Evolutionary conservation across 2,113 vertebrate genomes (phyloP).

Genomic region (Channa maculata): DNA sequence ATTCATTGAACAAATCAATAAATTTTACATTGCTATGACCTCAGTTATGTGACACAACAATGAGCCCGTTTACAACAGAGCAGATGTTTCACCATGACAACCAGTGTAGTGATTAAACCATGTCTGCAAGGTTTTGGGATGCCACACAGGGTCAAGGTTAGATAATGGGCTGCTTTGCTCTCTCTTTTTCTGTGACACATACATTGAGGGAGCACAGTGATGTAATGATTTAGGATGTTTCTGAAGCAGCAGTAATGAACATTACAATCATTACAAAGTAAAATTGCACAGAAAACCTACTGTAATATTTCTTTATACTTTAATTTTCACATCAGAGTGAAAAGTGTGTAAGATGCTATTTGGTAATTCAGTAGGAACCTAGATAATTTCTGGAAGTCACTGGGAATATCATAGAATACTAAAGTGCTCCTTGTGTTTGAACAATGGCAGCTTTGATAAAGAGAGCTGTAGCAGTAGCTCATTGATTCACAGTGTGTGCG

Average conservation of each 20-base stretch:
- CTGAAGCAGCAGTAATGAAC: background rate
- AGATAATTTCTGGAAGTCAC: constrained; percentile 29
- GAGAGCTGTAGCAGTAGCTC: constrained; percentile 42
- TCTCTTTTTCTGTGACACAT: constrained; percentile 11
- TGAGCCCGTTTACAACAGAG: constrained; percentile 77
- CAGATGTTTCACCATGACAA: constrained; percentile 85
- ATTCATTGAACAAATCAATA: constrained; percentile 61
- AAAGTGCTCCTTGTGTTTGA: constrained; percentile 51
- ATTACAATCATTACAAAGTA: background rate
- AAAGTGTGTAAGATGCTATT: constrained; percentile 1
- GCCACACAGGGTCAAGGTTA: constrained; percentile 67
- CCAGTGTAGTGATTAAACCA: constrained; percentile 73
- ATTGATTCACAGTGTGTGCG: constrained; percentile 51
- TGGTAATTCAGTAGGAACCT: constrained; percentile 15
- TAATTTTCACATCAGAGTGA: constrained; percentile 14
- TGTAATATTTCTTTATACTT: background rate
- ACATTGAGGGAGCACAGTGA: constrained; percentile 6
- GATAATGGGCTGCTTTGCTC: constrained; percentile 50
- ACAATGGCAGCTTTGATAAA: constrained; percentile 66
- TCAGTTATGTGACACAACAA: constrained; percentile 62
- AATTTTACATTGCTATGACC: constrained; percentile 37
- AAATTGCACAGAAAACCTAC: background rate
- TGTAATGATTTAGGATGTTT: constrained; percentile 46
- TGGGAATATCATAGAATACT: constrained; percentile 27
- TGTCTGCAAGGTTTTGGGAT: constrained; percentile 57